Evolutionary conservation across 2,113 vertebrate species (phyloP).

Genomic region (Charadrius vociferus): DNA sequence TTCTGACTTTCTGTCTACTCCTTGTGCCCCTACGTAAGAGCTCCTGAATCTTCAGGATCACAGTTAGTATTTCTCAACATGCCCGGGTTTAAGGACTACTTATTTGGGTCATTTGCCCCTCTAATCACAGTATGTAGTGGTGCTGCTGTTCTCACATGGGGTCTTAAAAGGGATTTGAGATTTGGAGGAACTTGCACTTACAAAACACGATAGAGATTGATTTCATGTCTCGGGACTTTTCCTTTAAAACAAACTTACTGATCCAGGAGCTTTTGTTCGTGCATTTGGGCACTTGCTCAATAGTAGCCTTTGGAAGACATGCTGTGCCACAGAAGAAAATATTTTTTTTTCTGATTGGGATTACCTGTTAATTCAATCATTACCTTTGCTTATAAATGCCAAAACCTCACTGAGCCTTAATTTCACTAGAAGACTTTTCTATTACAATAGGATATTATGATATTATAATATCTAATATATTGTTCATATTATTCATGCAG

Average conservation of each 20-base stretch:
- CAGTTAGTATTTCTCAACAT: not conserved
- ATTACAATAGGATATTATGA: not conserved
- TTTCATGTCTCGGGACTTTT: not conserved
- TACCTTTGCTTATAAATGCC: not conserved
- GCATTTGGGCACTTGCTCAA: not conserved
- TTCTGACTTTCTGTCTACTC: not conserved
- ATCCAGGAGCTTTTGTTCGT: not conserved
- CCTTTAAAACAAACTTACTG: not conserved
- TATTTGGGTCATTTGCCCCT: not conserved
- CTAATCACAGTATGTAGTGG: not conserved
- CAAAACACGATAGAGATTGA: not conserved
- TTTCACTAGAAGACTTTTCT: not conserved
- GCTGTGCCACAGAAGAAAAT: not conserved
- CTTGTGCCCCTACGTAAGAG: not conserved
- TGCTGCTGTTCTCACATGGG: not conserved
- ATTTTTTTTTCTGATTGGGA: not conserved
- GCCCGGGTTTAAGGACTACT: not conserved
- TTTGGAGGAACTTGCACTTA: not conserved
- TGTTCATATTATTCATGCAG: not conserved
- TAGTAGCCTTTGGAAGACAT: not conserved
- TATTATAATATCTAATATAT: not conserved
- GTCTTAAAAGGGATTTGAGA: not conserved
- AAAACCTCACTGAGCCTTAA: not conserved
- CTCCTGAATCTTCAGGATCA: not conserved
- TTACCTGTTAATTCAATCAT: not conserved